phyloP scores from a whole-genome alignment of 2,113 vertebrate species.

The Aptenodytes patagonicus region DNA sequence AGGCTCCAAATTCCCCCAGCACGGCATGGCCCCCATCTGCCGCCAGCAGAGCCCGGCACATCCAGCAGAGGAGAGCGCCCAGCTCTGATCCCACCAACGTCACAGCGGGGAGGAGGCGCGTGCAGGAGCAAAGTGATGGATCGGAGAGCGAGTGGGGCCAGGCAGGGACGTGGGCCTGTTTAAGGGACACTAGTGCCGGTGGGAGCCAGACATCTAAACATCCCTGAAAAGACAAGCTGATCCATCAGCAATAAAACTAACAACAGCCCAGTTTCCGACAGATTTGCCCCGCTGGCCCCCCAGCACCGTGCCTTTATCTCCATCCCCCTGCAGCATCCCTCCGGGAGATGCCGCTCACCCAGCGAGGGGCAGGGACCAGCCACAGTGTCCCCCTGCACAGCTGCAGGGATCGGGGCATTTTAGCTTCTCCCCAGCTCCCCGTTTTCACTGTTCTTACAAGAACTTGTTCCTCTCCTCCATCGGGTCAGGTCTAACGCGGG shows the following conservation, averaged over 20 bases:
- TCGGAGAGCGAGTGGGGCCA: rapidly evolving
- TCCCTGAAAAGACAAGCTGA: not conserved
- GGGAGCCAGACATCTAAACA: not conserved
- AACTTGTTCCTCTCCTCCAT: slow-evolving; percentile 10
- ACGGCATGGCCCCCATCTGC: not conserved
- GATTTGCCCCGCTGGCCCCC: not conserved
- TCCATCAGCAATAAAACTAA: not conserved
- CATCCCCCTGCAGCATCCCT: not conserved
- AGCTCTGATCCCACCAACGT: not conserved
- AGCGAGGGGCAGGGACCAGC: not conserved
- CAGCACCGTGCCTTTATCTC: rapidly evolving
- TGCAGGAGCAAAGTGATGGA: not conserved
- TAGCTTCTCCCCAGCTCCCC: not conserved
- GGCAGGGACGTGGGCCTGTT: rapidly evolving
- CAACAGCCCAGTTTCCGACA: not conserved
- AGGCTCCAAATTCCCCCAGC: not conserved
- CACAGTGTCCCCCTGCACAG: rapidly evolving
- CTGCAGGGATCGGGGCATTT: not conserved
- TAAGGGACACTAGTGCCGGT: not conserved
- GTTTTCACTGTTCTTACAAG: not conserved
- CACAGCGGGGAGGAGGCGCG: rapidly evolving
- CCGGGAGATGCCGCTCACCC: rapidly evolving
- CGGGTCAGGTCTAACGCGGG: not conserved
- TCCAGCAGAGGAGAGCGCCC: not conserved
- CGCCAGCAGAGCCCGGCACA: not conserved